phyloP scores from a whole-genome alignment of 2,888 invertebrate species.

The Catotricha subobsoleta region DNA sequence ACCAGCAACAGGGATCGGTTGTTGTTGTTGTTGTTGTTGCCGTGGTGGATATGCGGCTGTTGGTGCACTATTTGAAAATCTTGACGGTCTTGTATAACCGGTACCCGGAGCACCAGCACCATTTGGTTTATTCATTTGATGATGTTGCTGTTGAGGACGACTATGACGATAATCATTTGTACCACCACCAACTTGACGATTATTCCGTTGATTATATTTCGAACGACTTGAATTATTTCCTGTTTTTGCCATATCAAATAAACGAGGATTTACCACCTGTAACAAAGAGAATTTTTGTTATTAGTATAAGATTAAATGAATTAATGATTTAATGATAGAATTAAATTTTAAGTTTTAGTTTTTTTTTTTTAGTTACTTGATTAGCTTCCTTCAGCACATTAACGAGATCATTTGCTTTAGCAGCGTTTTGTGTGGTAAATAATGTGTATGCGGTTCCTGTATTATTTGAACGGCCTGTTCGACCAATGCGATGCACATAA shows the following conservation, averaged over 20 bases:
- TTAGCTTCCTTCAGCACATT: conserved; percentile 86
- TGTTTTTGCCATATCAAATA: conserved; percentile 44
- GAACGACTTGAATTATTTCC: not conserved
- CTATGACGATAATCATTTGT: conserved; percentile 1
- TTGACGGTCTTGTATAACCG: not conserved
- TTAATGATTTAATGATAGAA: not conserved
- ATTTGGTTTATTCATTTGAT: not conserved
- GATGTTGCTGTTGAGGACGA: not conserved
- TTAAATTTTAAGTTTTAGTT: not conserved
- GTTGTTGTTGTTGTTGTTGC: too few relatives aligned
- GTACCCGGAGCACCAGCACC: not conserved
- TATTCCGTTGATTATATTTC: conserved; percentile 3
- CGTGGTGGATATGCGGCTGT: conserved; percentile 2
- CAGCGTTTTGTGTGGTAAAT: conserved; percentile 77
- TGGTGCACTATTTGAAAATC: not conserved
- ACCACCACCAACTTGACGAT: conserved; percentile 8
- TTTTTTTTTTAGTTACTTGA: conserved; percentile 36
- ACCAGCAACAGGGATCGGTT: too few relatives aligned
- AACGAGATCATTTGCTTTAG: conserved; percentile 81
- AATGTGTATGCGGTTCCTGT: conserved; percentile 94
- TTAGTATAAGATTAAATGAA: not conserved
- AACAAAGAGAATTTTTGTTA: conserved; percentile 2
- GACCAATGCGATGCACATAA: conserved; percentile 84
- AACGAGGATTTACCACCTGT: conserved; percentile 67
- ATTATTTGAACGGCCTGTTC: conserved; percentile 82